Conservation (phyloP, 2,888 invertebrate species). For the Sinohyriopsis cumingii region DNA sequence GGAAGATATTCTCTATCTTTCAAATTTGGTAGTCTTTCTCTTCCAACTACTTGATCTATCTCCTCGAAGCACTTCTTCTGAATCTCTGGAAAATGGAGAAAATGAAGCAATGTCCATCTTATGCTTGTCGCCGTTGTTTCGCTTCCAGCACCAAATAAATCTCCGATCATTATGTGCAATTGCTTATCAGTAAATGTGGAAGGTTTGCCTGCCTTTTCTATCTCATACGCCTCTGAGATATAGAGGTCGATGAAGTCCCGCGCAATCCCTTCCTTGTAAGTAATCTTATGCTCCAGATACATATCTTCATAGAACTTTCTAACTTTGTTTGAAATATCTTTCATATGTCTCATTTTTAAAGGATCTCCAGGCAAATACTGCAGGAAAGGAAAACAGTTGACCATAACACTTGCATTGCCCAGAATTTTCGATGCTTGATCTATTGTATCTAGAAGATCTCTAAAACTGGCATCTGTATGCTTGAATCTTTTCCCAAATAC, state of each 20-base stretch:
- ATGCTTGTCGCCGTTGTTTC: slow-evolving; percentile 88
- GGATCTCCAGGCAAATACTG: slow-evolving; percentile 20
- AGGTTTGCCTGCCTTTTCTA: neutral
- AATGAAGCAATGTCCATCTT: slow-evolving; percentile 86
- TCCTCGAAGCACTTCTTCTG: slow-evolving; percentile 37
- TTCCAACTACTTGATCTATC: slow-evolving; percentile 65
- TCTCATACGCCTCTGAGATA: neutral
- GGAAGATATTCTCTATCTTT: slow-evolving; percentile 38
- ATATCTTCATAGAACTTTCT: slow-evolving; percentile 9
- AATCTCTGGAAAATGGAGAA: slow-evolving; percentile 83
- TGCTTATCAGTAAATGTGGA: slow-evolving; percentile 22
- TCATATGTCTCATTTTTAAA: slow-evolving; percentile 6
- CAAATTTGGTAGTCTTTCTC: slow-evolving; percentile 33
- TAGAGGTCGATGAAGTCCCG: slow-evolving; percentile 17
- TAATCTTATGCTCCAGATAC: slow-evolving; percentile 4
- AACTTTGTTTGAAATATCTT: neutral
- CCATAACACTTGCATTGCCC: neutral
- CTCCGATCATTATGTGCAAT: slow-evolving; percentile 29
- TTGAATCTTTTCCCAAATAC: slow-evolving; percentile 22
- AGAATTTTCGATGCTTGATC: slow-evolving; percentile 7
- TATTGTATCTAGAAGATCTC: slow-evolving; percentile 14
- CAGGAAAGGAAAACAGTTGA: slow-evolving; percentile 24
- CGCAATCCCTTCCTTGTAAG: slow-evolving; percentile 6
- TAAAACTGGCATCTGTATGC: slow-evolving; percentile 22
- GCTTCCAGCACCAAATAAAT: slow-evolving; percentile 57